Base-by-base conservation (phyloP, 2,113 vertebrate genomes). In the Neolamprologus tretocephalus region DNA sequence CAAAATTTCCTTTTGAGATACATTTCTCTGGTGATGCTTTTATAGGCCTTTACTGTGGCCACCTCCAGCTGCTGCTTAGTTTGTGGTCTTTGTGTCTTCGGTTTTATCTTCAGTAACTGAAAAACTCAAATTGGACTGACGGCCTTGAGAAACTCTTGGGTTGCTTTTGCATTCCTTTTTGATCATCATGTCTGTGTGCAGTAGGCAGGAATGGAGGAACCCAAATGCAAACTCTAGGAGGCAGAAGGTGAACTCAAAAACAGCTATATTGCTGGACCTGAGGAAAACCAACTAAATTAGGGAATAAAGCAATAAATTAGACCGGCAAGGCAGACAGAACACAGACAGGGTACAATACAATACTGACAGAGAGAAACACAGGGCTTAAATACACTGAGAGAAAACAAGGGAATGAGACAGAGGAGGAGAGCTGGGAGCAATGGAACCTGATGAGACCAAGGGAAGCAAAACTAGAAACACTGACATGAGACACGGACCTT, bases 251-350 rank as follows among this genome's bases (percentile, higher is more conserved):
- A 28, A 31, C 55, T 1, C 5, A 16, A 58, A 58, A 58, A 58
- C 5, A 31, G 0, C 55, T 31, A 28, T 0, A 58, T 31, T 31
- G 55, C 8, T 0, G 0, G 55, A 31, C 26, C 5, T 16, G 13
- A 9, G 1, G 26, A 58, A 58, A 58, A 58, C 13, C 0, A 0
- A 31, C 55, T 58, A 58, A 58, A 28, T 28, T 57, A 28, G 0
- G 0, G 55, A 58, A 28, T 5, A 0, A 3, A 58, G 13, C 13
- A 28, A 28, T 28, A 58, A 1, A 16, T 2, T 2, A 16, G 3
- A 2, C 26, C 13, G 0, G 13, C 2, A 3, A 58, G 26, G 5
- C 26, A 16, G 2, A 0, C 26, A 58, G 5, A 3, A 28, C 55
- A 58, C 55, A 26, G 23, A 28, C 11, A 57, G 1, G 54, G 23